Conservation (phyloP, 35 echinoderm and acorn worm genomes). For the Strongylocentrotus purpuratus region DNA sequence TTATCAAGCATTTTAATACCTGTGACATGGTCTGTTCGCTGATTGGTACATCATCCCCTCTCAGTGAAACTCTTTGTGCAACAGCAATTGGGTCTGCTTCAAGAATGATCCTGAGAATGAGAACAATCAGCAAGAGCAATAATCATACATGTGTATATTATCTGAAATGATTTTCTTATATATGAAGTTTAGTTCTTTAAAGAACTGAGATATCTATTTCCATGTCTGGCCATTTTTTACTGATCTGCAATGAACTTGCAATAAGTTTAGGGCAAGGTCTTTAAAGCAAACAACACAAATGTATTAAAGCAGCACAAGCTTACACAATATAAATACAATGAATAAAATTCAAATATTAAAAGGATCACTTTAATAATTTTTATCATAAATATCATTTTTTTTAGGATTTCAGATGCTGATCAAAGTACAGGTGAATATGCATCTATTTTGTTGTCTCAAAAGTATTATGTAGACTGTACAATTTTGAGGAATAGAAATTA, state of each 20-base stretch:
- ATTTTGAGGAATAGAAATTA: too few relatives aligned
- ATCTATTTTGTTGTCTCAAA: too few relatives aligned
- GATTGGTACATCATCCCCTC: slow-evolving; percentile 82
- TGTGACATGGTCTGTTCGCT: slow-evolving; percentile 83
- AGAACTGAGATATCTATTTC: too few relatives aligned
- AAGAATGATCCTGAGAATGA: slow-evolving; percentile 74
- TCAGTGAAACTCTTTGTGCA: slow-evolving; percentile 74
- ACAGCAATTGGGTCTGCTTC: slow-evolving; percentile 74
- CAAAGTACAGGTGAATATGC: too few relatives aligned
- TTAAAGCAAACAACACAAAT: neutral
- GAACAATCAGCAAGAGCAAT: neutral
- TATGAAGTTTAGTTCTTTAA: neutral
- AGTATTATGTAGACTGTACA: too few relatives aligned
- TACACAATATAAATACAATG: too few relatives aligned
- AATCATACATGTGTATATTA: neutral
- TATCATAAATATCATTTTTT: too few relatives aligned
- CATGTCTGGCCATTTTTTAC: neutral
- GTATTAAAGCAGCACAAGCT: neutral
- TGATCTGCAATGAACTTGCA: neutral
- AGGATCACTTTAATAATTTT: too few relatives aligned
- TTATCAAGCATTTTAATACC: slow-evolving; percentile 12
- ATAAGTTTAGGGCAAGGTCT: neutral
- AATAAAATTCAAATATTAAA: too few relatives aligned
- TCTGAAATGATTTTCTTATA: neutral
- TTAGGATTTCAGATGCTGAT: too few relatives aligned